A percentile compares a stretch with the other conserved stretches of the same genome.
Evolutionary conservation across 2,797 vertebrate genomes (phyloP).

Genomic region (Sibirionetta formosa): DNA sequence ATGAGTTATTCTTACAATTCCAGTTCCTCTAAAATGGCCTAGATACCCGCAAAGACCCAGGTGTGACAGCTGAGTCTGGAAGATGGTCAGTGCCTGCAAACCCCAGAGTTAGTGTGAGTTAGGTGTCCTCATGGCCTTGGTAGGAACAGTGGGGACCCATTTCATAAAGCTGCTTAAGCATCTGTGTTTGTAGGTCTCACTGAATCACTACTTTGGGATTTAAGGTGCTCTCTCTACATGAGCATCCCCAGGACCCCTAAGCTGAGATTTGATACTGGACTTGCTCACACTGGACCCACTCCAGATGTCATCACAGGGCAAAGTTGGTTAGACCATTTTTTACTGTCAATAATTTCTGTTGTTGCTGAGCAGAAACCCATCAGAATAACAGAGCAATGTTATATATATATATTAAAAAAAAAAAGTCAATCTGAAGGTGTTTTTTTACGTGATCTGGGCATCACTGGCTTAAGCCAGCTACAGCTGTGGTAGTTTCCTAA

Average conservation of each 20-base stretch:
- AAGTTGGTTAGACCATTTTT: background rate
- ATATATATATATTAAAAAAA: background rate
- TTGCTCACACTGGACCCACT: accelerated
- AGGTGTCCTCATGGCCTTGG: background rate
- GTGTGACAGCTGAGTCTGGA: background rate
- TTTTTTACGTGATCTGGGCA: background rate
- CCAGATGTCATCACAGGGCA: background rate
- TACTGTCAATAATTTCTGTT: background rate
- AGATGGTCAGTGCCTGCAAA: background rate
- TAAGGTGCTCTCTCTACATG: background rate
- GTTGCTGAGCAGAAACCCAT: background rate
- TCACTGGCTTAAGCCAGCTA: background rate
- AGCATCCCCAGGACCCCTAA: background rate
- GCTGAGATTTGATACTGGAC: background rate
- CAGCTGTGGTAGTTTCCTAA: background rate
- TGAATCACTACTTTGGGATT: background rate
- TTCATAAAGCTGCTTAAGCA: background rate
- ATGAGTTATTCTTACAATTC: background rate
- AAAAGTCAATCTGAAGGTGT: background rate
- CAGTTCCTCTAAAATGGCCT: background rate
- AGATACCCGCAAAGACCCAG: background rate
- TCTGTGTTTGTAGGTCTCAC: background rate
- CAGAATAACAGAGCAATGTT: background rate
- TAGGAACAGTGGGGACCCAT: background rate
- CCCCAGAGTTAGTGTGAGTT: background rate